These are phyloP conservation scores for Caenorhabditis japonica DNA, from an alignment of 2,888 invertebrate species.

Conservation along the genomic window DNA sequence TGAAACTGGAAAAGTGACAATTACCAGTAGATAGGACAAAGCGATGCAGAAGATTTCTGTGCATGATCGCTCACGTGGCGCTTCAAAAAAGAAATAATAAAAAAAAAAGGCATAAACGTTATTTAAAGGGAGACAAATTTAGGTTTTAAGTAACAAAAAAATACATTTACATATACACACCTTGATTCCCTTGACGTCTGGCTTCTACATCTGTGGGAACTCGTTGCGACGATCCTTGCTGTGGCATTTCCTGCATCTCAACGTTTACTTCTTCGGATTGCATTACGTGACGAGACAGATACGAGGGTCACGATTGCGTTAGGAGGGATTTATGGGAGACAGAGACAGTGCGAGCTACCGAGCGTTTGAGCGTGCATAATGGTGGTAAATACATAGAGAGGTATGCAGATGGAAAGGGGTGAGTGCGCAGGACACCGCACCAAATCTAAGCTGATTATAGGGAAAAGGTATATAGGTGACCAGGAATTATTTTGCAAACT, in stretches of 20 bases:
- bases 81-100: neutral
- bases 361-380: neutral
- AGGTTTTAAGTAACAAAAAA: too few relatives aligned
- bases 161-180: too few relatives aligned
- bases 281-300: constrained; percentile 22
- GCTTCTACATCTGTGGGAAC: constrained; percentile 25
- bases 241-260: constrained; percentile 47
- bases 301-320: constrained; percentile 34
- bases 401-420: too few relatives aligned
- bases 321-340: constrained; percentile 9
- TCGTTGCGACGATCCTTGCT: constrained; percentile 1
- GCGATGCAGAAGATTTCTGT: constrained; percentile 44
- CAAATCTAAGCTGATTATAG: too few relatives aligned
- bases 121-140: too few relatives aligned
- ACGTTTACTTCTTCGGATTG: constrained; percentile 38
- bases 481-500: too few relatives aligned
- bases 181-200: neutral
- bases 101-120: too few relatives aligned
- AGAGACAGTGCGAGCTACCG: constrained; percentile 6
- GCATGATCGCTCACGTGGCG: constrained; percentile 13
- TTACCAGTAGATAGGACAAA: constrained; percentile 61
- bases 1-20: constrained; percentile 71
- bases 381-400: too few relatives aligned
- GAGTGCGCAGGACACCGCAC: too few relatives aligned
- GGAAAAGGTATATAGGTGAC: too few relatives aligned